phyloP scores from a whole-genome alignment of 2,888 invertebrate genomes.

The Caenorhabditis sp. region DNA sequence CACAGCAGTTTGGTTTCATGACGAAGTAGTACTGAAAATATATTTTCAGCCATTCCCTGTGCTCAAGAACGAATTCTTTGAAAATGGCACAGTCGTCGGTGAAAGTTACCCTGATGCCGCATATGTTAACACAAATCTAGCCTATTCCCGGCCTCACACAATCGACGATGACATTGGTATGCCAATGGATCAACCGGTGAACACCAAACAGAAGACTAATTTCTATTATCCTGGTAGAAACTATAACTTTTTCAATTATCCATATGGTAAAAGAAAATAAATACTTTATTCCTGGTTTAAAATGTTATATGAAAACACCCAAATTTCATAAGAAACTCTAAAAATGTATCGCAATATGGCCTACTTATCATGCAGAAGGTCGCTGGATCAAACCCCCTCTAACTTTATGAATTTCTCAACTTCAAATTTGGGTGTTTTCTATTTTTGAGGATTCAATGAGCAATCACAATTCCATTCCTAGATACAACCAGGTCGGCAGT shows the following conservation, averaged over 20 bases:
- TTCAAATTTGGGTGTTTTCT: no score
- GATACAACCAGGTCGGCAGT: conserved; percentile 33
- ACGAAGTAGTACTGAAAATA: not conserved
- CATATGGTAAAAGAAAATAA: not conserved
- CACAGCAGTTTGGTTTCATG: no score
- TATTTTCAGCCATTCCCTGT: conserved; percentile 31
- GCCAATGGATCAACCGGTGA: conserved; percentile 42
- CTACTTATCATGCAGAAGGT: no score
- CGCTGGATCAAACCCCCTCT: no score
- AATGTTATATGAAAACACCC: no score
- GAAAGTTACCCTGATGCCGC: conserved; percentile 26
- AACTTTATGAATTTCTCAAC: no score
- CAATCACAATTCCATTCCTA: conserved; percentile 27
- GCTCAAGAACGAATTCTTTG: conserved; percentile 34
- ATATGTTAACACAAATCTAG: conserved; percentile 24
- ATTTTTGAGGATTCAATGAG: not conserved
- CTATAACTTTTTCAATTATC: conserved; percentile 20
- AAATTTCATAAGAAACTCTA: no score
- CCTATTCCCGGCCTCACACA: conserved; percentile 30
- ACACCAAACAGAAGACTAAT: conserved; percentile 28
- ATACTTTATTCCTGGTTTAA: no score
- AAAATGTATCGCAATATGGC: no score
- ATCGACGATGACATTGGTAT: conserved; percentile 50
- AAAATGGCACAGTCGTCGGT: conserved; percentile 33
- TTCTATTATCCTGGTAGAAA: conserved; percentile 36